A percentile compares a stretch with the other conserved stretches of the same genome.
phyloP scores from a whole-genome alignment of 2,797 vertebrate genomes.

The Euthynnus affinis region DNA sequence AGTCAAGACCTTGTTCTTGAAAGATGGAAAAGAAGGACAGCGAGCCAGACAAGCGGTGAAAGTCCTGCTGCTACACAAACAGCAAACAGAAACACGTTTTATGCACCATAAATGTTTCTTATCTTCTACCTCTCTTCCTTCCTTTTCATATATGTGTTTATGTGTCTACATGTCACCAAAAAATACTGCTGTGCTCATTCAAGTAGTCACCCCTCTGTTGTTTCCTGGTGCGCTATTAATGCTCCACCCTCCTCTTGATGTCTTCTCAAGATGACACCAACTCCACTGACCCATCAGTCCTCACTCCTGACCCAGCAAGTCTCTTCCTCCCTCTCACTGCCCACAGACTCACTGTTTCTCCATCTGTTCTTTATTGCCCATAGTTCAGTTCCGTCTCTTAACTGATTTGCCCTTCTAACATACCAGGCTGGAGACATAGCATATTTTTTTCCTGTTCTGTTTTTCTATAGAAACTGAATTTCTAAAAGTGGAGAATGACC shows the following conservation, averaged over 20 bases:
- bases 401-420: slow-evolving; percentile 61
- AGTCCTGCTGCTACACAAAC: slow-evolving; percentile 30
- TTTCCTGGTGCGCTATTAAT: slow-evolving; percentile 52
- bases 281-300: slow-evolving; percentile 67
- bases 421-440: slow-evolving; percentile 21
- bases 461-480: slow-evolving; percentile 20
- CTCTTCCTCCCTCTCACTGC: slow-evolving; percentile 62
- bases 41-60: slow-evolving; percentile 43
- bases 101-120: not conserved
- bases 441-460: slow-evolving; percentile 19
- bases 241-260: slow-evolving; percentile 65
- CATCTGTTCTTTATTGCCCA: slow-evolving; percentile 74
- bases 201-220: slow-evolving; percentile 7
- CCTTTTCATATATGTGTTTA: slow-evolving; percentile 2
- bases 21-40: slow-evolving; percentile 57
- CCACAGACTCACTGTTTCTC: slow-evolving; percentile 68
- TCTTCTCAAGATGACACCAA: slow-evolving; percentile 77
- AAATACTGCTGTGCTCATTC: slow-evolving; percentile 9
- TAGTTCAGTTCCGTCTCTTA: slow-evolving; percentile 56
- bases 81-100: slow-evolving; percentile 10
- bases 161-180: not conserved
- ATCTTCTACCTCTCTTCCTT: not conserved
- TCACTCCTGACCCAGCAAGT: slow-evolving; percentile 63
- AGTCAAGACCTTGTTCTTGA: slow-evolving; percentile 55
- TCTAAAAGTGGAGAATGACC: slow-evolving; percentile 15